These are phyloP conservation scores for Falco columbarius DNA, from an alignment of 2,797 vertebrate genomes.

Conservation along the genomic window DNA sequence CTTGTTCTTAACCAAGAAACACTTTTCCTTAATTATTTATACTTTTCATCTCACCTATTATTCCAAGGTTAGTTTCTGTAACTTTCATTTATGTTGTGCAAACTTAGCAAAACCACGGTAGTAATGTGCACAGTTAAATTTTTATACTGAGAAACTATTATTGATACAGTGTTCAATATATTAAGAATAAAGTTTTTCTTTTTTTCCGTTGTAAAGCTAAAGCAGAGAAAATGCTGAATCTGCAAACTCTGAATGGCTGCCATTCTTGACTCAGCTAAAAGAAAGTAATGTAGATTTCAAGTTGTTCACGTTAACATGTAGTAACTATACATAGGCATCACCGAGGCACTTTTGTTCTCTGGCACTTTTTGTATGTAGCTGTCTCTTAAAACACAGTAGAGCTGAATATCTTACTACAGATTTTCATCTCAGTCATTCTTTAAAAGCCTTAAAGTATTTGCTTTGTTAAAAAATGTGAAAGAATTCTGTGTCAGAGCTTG, in stretches of 20 bases:
- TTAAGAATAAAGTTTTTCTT: neutral
- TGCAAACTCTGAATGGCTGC: neutral
- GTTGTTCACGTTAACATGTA: rapidly evolving
- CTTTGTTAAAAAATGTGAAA: neutral
- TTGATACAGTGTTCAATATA: neutral
- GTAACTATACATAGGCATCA: neutral
- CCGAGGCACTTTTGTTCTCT: neutral
- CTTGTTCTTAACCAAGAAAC: neutral
- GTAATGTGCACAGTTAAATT: neutral
- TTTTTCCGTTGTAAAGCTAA: neutral
- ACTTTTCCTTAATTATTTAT: neutral
- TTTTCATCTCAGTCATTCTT: neutral
- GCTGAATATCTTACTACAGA: neutral
- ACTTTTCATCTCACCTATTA: neutral
- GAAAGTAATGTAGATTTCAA: neutral
- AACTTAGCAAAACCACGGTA: neutral
- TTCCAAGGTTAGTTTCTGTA: neutral
- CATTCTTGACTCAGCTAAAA: neutral
- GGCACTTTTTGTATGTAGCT: neutral
- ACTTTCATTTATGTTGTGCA: neutral
- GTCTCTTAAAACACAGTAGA: neutral
- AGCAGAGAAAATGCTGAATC: neutral
- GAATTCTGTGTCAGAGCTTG: neutral
- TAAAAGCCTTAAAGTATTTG: neutral
- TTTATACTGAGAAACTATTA: neutral